These are phyloP conservation scores for Pteria penguin DNA, from an alignment of 2,888 invertebrate genomes.

Conservation along the genomic window DNA sequence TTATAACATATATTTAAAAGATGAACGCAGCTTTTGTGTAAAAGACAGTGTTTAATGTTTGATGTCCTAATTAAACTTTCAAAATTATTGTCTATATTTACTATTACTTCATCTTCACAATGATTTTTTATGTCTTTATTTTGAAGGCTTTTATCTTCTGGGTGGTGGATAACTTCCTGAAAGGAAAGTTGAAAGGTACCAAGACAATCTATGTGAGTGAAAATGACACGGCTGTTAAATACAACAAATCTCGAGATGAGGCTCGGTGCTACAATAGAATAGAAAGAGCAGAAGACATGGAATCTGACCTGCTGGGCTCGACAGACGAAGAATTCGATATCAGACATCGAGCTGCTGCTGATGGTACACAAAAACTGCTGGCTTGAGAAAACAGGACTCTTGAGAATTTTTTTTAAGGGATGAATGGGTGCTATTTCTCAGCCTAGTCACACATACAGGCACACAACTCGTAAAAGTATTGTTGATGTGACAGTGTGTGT, in stretches of 20 bases:
- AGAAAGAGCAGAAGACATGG: conserved; percentile 65
- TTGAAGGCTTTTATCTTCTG: conserved; percentile 93
- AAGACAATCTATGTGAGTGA: conserved; percentile 70
- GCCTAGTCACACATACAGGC: too few species aligned
- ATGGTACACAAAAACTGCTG: conserved; percentile 47
- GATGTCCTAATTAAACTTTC: too few species aligned
- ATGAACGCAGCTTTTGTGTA: too few species aligned
- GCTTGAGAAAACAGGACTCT: too few species aligned
- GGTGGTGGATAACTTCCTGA: conserved; percentile 92
- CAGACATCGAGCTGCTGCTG: conserved; percentile 45
- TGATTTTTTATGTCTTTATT: too few species aligned
- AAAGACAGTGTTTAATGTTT: too few species aligned
- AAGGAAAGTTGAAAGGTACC: conserved; percentile 81
- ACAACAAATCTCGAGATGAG: conserved; percentile 66
- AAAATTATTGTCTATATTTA: neutral
- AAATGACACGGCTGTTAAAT: conserved; percentile 68
- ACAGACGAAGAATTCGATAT: conserved; percentile 66
- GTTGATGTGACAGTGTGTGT: too few species aligned
- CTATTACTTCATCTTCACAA: neutral
- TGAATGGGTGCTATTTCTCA: too few species aligned
- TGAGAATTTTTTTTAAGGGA: too few species aligned
- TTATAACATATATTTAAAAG: too few species aligned
- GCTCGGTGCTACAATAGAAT: conserved; percentile 73
- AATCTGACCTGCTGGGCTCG: conserved; percentile 66
- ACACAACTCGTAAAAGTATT: too few species aligned